A percentile compares a stretch with the other conserved stretches of the same genome.
These are phyloP conservation scores for Anabacerthia variegaticeps DNA, from an alignment of 2,797 vertebrate species.

Conservation along the genomic window DNA sequence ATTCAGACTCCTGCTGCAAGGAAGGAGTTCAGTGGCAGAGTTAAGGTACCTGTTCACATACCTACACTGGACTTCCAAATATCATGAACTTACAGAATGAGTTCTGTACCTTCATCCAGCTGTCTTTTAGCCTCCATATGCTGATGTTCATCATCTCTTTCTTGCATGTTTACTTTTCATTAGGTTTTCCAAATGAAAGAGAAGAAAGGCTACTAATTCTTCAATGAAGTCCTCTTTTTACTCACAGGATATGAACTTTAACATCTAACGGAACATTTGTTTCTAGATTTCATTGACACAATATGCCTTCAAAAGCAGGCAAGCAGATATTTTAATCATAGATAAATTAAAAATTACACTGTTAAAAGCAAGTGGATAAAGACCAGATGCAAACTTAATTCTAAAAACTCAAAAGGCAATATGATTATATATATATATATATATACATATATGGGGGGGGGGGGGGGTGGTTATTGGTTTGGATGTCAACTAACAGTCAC, in stretches of 20 bases:
- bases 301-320: background rate
- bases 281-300: background rate
- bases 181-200: background rate
- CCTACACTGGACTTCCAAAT: background rate
- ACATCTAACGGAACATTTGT: background rate
- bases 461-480: too few relatives aligned
- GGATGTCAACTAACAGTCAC: background rate
- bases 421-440: background rate
- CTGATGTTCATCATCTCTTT: background rate
- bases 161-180: background rate
- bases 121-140: background rate
- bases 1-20: background rate
- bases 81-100: background rate
- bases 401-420: background rate
- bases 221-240: background rate
- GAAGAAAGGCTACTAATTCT: background rate
- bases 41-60: background rate
- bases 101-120: background rate
- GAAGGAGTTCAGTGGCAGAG: background rate
- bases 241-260: background rate
- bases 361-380: background rate
- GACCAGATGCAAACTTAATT: background rate
- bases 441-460: too few relatives aligned
- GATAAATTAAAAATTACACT: background rate
- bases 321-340: background rate